A percentile compares a stretch with the other conserved stretches of the same genome.
Evolutionary conservation across 2,888 invertebrate genomes (phyloP).

Genomic region (Apoda limacodes): DNA sequence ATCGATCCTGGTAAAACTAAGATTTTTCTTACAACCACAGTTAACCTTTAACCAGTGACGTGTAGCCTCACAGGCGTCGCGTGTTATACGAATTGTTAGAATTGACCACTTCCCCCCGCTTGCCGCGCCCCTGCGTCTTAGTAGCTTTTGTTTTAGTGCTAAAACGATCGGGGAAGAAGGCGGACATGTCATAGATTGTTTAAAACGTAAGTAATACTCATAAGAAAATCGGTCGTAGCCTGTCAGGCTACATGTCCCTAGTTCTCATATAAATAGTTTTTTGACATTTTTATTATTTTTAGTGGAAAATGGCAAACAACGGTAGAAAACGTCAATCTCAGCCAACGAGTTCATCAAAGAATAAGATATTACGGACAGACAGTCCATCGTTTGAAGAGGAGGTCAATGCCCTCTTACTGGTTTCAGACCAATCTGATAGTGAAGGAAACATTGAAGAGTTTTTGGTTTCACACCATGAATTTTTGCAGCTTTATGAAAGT

Average conservation of each 20-base stretch:
- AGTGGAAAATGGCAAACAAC: slow-evolving; percentile 11
- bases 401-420: slow-evolving; percentile 15
- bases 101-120: slow-evolving; percentile 18
- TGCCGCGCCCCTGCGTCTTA: slow-evolving; percentile 15
- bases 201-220: slow-evolving; percentile 11
- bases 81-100: no score
- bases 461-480: slow-evolving; percentile 15
- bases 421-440: slow-evolving; percentile 18
- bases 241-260: no score
- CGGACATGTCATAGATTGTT: slow-evolving; percentile 13
- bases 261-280: no score
- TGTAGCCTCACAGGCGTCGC: no score
- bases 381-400: slow-evolving; percentile 14
- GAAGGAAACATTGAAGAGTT: slow-evolving; percentile 15
- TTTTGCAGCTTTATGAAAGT: slow-evolving; percentile 16
- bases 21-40: no score
- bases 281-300: slow-evolving; percentile 8
- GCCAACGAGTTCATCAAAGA: slow-evolving; percentile 10
- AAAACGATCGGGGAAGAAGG: no score
- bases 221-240: slow-evolving; percentile 14
- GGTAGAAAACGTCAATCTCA: slow-evolving; percentile 9
- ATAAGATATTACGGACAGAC: slow-evolving; percentile 11
- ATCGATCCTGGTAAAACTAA: no score
- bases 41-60: no score
- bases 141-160: slow-evolving; percentile 22